Percentiles rank a stretch among this genome's conserved stretches.
Evolutionary conservation across 1,140 invertebrate genomes (phyloP).

Genomic region (Drosophila pallidifrons): DNA sequence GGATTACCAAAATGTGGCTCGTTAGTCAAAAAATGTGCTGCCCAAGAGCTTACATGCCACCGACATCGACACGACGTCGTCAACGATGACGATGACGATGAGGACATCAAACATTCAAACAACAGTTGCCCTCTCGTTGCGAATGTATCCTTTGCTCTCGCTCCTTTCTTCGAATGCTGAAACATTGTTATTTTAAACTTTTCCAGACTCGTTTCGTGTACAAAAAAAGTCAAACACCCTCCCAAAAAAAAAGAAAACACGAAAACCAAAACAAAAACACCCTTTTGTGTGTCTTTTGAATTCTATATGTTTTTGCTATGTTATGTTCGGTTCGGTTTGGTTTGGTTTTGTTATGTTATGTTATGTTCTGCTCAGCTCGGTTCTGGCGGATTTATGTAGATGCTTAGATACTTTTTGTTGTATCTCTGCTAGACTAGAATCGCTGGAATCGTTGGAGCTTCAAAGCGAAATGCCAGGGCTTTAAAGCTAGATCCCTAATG

Average conservation of each 20-base stretch:
- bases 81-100: slow-evolving; percentile 8
- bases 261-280: not conserved
- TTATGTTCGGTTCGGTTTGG: not conserved
- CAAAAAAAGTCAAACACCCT: slow-evolving; percentile 9
- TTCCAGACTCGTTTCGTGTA: slow-evolving; percentile 20
- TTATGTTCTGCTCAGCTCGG: not conserved
- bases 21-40: slow-evolving; percentile 77
- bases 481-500: slow-evolving; percentile 44
- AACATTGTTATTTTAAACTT: slow-evolving; percentile 58
- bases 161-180: not conserved
- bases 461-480: slow-evolving; percentile 7
- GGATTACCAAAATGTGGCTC: slow-evolving; percentile 82
- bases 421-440: slow-evolving; percentile 28
- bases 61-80: not conserved
- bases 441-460: slow-evolving; percentile 9
- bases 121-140: slow-evolving; percentile 38
- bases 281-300: slow-evolving; percentile 1
- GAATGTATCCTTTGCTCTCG: slow-evolving; percentile 54
- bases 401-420: slow-evolving; percentile 36
- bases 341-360: not conserved
- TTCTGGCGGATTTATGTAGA: slow-evolving; percentile 31
- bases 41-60: slow-evolving; percentile 71
- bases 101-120: slow-evolving; percentile 67
- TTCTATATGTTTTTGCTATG: not conserved
- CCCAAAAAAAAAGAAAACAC: too few relatives aligned